phyloP scores from a whole-genome alignment of 2,113 vertebrate genomes.

The Eclectus roratus region DNA sequence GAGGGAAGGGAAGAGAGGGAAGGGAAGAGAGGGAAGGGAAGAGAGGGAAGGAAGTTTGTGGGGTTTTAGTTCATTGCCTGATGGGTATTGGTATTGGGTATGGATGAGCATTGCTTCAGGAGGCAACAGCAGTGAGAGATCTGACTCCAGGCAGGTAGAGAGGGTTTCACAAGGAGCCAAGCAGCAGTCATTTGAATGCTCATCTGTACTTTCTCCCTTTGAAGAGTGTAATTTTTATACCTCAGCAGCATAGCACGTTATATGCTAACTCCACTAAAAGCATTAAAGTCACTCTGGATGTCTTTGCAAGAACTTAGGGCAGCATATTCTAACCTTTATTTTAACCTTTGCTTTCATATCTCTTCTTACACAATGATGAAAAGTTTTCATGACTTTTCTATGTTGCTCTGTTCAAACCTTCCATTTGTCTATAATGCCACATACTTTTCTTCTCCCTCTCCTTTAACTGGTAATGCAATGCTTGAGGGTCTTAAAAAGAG shows the following conservation, averaged over 20 bases:
- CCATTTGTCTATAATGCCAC: not conserved
- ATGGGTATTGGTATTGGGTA: not conserved
- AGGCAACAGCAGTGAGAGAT: rapidly evolving
- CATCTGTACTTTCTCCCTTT: not conserved
- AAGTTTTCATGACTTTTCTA: not conserved
- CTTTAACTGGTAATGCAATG: not conserved
- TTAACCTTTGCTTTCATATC: not conserved
- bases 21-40: no score
- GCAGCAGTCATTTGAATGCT: not conserved
- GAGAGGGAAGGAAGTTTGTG: not conserved
- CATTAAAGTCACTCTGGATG: not conserved
- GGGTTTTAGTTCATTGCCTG: not conserved
- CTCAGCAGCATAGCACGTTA: not conserved
- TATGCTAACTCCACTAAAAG: not conserved
- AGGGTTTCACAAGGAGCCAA: not conserved
- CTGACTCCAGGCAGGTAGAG: not conserved
- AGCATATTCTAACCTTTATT: not conserved
- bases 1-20: no score
- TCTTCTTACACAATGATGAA: not conserved
- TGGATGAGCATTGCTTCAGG: not conserved
- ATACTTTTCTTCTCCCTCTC: not conserved
- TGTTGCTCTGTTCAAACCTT: not conserved
- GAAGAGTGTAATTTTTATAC: not conserved
- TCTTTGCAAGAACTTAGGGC: not conserved
- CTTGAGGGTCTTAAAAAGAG: not conserved